Conservation (phyloP, 2,113 vertebrate genomes). For the Larimichthys polyactis region DNA sequence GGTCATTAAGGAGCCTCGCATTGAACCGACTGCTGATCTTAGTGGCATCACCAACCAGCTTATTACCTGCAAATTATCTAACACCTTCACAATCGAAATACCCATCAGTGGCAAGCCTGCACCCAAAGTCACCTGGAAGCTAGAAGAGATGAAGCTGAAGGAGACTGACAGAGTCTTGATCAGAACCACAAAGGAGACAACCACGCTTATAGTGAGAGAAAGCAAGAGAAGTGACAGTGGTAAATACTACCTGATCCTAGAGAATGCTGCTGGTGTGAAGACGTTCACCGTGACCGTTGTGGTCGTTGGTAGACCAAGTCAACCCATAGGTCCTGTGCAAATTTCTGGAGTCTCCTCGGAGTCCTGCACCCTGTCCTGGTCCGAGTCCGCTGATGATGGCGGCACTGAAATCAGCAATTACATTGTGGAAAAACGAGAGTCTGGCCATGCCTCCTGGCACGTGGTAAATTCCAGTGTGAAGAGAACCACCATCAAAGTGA, state of each 20-base stretch:
- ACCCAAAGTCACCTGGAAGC: slow-evolving; percentile 96
- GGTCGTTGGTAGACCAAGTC: slow-evolving; percentile 92
- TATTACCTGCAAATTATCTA: slow-evolving; percentile 94
- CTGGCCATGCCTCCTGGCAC: slow-evolving; percentile 95
- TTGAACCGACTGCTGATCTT: slow-evolving; percentile 97
- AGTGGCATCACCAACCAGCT: slow-evolving; percentile 96
- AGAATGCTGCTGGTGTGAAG: slow-evolving; percentile 93
- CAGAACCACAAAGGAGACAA: slow-evolving; percentile 91
- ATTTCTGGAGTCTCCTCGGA: slow-evolving; percentile 95
- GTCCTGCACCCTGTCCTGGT: slow-evolving; percentile 93
- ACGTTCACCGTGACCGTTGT: slow-evolving; percentile 94
- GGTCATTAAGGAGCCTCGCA: slow-evolving; percentile 96
- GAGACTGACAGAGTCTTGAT: slow-evolving; percentile 95
- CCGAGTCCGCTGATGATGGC: slow-evolving; percentile 93
- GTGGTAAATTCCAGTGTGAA: slow-evolving; percentile 97
- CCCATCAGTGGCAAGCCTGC: slow-evolving; percentile 95
- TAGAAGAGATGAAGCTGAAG: slow-evolving; percentile 98
- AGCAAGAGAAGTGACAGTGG: slow-evolving; percentile 98
- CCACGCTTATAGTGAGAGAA: slow-evolving; percentile 91
- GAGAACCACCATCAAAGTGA: slow-evolving; percentile 96
- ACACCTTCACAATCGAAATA: slow-evolving; percentile 93
- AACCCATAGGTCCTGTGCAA: slow-evolving; percentile 91
- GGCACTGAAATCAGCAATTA: slow-evolving; percentile 95
- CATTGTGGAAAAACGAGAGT: slow-evolving; percentile 98
- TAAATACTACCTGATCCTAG: slow-evolving; percentile 94